These are phyloP conservation scores for Gallinago media DNA, from an alignment of 2,113 vertebrate species.

Conservation along the genomic window DNA sequence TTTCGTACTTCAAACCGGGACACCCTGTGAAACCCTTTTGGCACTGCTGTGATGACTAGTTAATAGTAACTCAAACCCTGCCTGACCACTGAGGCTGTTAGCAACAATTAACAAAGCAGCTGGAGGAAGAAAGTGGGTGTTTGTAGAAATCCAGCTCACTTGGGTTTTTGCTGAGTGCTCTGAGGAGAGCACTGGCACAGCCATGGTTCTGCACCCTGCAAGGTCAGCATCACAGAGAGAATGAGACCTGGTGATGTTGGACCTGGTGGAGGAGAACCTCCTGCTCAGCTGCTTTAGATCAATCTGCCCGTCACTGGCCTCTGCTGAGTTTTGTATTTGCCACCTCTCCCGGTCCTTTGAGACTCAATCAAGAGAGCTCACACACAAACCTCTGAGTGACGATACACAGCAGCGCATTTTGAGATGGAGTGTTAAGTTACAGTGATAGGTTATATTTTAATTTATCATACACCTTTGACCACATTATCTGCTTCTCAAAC, in stretches of 20 bases:
- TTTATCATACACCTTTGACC: background rate
- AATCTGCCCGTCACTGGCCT: background rate
- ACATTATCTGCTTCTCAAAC: conserved; percentile 6
- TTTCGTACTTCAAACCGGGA: too few species aligned
- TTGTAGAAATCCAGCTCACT: background rate
- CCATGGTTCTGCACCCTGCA: accelerated
- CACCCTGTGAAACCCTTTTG: background rate
- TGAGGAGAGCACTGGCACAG: accelerated
- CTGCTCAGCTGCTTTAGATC: background rate
- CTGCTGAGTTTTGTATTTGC: background rate
- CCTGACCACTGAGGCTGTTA: background rate
- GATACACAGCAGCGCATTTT: background rate
- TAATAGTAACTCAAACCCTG: background rate
- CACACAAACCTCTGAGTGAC: background rate
- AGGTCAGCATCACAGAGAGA: accelerated
- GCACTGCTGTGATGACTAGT: background rate
- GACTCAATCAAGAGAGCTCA: background rate
- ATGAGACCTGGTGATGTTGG: accelerated
- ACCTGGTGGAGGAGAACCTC: background rate
- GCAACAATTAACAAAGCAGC: background rate
- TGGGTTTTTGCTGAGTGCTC: background rate
- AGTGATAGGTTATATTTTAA: background rate
- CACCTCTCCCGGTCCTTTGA: background rate
- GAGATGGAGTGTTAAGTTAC: background rate
- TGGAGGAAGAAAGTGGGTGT: background rate